Evolutionary conservation across 1,140 invertebrate species (phyloP).

Genomic region (Cecropterus lyciades): DNA sequence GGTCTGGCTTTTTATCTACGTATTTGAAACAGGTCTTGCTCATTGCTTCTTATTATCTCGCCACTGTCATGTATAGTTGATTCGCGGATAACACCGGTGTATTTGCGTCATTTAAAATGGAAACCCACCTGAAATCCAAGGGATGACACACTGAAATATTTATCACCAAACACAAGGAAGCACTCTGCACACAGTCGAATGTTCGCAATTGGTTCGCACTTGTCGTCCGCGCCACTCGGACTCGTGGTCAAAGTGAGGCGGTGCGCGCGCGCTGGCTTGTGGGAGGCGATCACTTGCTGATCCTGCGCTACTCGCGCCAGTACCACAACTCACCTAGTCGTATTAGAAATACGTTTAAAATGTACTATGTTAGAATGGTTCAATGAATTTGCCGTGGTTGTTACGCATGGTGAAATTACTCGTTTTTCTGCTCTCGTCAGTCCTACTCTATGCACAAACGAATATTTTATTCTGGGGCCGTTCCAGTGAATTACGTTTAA

Average conservation of each 20-base stretch:
- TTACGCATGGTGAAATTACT: conserved; percentile 1
- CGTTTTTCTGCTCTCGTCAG: too few relatives aligned
- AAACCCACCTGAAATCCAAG: conserved; percentile 44
- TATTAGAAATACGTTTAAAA: not conserved
- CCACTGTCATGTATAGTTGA: not conserved
- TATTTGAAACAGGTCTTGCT: conserved; percentile 6
- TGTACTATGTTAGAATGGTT: conserved; percentile 1
- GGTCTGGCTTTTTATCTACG: conserved; percentile 20
- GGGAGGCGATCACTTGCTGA: conserved; percentile 61
- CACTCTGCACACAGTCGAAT: conserved; percentile 59
- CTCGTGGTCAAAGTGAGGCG: conserved; percentile 64
- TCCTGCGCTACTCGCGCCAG: conserved; percentile 54
- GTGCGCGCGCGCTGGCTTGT: conserved; percentile 59
- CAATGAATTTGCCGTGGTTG: not conserved
- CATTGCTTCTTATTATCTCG: not conserved
- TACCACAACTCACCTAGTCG: not conserved
- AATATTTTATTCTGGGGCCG: not conserved
- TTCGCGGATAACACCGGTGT: not conserved
- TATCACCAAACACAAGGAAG: conserved; percentile 47
- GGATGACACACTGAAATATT: conserved; percentile 37
- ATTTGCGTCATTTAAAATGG: not conserved
- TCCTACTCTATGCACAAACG: too few relatives aligned
- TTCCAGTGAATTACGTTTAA: too few relatives aligned
- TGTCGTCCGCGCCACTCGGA: conserved; percentile 55
- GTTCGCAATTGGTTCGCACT: conserved; percentile 47